Base-by-base conservation (phyloP, 92 coral and sea anemone species). In the Ricordea florida region DNA sequence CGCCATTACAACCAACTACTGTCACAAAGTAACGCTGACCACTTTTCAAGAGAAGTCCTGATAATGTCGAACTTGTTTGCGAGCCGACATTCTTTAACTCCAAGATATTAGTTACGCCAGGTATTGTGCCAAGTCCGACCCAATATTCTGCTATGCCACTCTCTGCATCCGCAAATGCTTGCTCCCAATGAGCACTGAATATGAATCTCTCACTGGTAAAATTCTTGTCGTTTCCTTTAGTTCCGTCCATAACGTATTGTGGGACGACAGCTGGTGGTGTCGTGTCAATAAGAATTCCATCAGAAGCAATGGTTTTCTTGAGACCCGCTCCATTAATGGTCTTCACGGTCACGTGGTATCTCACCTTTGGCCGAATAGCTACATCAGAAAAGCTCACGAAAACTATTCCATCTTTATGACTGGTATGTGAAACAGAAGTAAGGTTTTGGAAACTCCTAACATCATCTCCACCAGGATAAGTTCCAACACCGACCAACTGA, bases 141-240 rank as follows among this genome's bases (percentile, higher is more conserved):
- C 31, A 45, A 51, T 81, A 92, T 27, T 85, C 87, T 0, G 13
- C 70, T 13, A 92, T 34, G 1, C 92, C 92, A 71, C 94, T 92
- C 57, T 92, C 98, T 6, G 90, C 82, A 59, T 92, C 98, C 2
- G 74, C 57, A 51, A 89, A 92, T 0, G 98, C 98, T 67, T 92
- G 88, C 14, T 89, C 87, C 98, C 98, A 92, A 32, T 89, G 94
- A 30, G 87, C 86, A 30, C 87, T 85, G 64, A 64, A 92, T 5
- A 41, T 22, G 4, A 57, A 84, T 4, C 69, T 74, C 2, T 67
- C 81, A 2, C 35, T 78, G 15, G 79, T 89, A 26, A 59, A 92
- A 38, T 92, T 89, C 18, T 21, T 76, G 77, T 92, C 98, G 18
- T 42, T 51, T 53, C 88, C 92, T 58, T 76, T 21, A 13, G 31